Base-by-base conservation (phyloP, 2,797 vertebrate species). In the Sphenopsis melanotis region DNA sequence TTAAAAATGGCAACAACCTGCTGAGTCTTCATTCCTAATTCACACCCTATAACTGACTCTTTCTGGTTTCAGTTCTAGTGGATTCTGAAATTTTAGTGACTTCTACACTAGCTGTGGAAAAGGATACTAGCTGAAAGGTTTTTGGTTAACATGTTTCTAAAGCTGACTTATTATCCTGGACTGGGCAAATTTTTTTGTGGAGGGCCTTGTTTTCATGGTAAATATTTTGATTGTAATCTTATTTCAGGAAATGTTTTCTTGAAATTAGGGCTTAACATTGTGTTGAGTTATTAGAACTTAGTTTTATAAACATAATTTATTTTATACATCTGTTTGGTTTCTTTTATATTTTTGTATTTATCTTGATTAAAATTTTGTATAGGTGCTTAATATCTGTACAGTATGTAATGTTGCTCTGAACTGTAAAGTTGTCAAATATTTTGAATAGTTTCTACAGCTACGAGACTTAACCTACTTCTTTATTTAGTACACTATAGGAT, bases 171-270 rank as follows among this genome's bases (percentile, higher is more conserved):
- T 65, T 81, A 29, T 46, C 10, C 30, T 53, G 34, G 21, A 64
- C 26, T 65, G 42, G 34, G 19, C 24, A 71, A 21, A 13, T 3
- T 32, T 37, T 42, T 53, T 36, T 4, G 2, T 1, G 0, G 5
- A 3, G 6, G 3, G 11, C 6, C 68, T 72, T 61, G 15, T 47
- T 87, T 76, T 87, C 6, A 12, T 15, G 11, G 13, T 44, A 18
- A 10, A 2, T 78, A 12, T 83, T 83, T 80, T 83, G 52, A 61
- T 19, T 17, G 3, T 61, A 64, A 21, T 66, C 15, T 68, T 76
- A 30, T 20, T 78, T 88, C 21, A 50, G 30, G 44, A 85, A 57
- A 5, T 57, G 29, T 34, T 77, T 91, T 65, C 30, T 37, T 81
- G 12, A 74, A 69, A 29, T 41, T 70, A 46, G 18, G 82, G 10